Evolutionary conservation across 2,888 invertebrate genomes (phyloP), one percentile per base, ranked within the genome.

Genomic region (Calephelis perditalis): DNA sequence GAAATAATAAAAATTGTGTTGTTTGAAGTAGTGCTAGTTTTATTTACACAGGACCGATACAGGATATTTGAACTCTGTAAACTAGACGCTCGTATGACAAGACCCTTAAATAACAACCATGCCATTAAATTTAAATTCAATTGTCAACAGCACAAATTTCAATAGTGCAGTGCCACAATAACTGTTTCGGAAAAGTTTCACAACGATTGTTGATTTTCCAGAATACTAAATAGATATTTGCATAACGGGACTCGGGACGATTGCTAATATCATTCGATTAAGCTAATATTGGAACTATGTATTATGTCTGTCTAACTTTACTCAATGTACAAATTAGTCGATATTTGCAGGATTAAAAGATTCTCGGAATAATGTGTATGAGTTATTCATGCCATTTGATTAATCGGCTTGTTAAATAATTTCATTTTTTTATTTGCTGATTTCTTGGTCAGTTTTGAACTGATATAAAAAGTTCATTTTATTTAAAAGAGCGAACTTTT

Each of bases 81-180:
- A 40, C 1, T 7, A 0, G 8, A 40, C 40, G 40, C 40, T 40
- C 36, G 36, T 54, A 36, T 54, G n/a, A 54, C 35, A 54, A n/a
- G 36, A 54, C 11, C 52, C 52, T 54, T 35, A 54, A n/a, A 7
- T 54, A 35, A 35, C 52, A 11, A 35, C 36, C 35, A 54, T 11
- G 36, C 52, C 65, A 65, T 66, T 65, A 65, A 67, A 67, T 66
- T 65, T 62, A 59, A 67, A 66, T 62, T 66, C 65, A 59, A 66
- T 64, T 52, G 61, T 62, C 61, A 65, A 67, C 65, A 64, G 61
- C 57, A 62, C 61, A 60, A 40, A 60, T 56, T 45, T 40, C 46
- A 60, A 60, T 60, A 40, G 46, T 46, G 45, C 15, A 55, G 55
- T 55, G 54, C 54, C 5, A 55, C 46, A 56, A 60, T 60, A 60